Base-by-base conservation (phyloP, 1,140 invertebrate genomes). In the Stenopsyche tienmushanensis region DNA sequence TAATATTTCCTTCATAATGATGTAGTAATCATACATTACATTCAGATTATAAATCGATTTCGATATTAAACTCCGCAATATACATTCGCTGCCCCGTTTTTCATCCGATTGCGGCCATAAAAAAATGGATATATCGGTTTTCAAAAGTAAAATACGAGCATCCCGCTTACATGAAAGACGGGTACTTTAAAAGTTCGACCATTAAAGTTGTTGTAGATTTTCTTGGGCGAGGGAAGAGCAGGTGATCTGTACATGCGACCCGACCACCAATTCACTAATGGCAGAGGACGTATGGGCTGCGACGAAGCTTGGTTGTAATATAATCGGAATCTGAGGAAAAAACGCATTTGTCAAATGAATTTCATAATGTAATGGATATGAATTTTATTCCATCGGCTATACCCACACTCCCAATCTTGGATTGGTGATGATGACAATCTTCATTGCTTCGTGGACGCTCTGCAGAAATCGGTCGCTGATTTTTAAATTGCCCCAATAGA, bases 221-320 rank as follows among this genome's bases (percentile, higher is more conserved):
- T 77, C 18, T 80, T 77, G 10, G 82, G 77, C 5, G 79, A 73
- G 0, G 87, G 86, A 13, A 89, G 73, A 1, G 87, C 77, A 0
- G 87, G 87, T 2, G 82, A 82, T 60, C 81, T 80, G 70, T 86
- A 86, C 1, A 89, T 71, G 0, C 83, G 80, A 3, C 81, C 78
- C 24, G 83, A 80, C 83, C 87, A 90, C 87, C 86, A 89, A 72
- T 89, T 89, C 0, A 88, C 83, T 65, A 88, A 72, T 0, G 77
- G 72, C 15, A 88, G 72, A 49, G 82, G 77, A 23, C 83, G 78
- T 10, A 76, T 72, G 17, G 76, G 80, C 26, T 82, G 72, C 0
- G 85, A 79, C 2, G 76, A 76, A 0, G 84, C 86, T 76, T 88
- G 87, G 73, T 86, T 88, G 74, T 86, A 89, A 72, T 86, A 87